Evolutionary conservation across 2,888 invertebrate genomes (phyloP).

Genomic region (Athripsodes cinereus): DNA sequence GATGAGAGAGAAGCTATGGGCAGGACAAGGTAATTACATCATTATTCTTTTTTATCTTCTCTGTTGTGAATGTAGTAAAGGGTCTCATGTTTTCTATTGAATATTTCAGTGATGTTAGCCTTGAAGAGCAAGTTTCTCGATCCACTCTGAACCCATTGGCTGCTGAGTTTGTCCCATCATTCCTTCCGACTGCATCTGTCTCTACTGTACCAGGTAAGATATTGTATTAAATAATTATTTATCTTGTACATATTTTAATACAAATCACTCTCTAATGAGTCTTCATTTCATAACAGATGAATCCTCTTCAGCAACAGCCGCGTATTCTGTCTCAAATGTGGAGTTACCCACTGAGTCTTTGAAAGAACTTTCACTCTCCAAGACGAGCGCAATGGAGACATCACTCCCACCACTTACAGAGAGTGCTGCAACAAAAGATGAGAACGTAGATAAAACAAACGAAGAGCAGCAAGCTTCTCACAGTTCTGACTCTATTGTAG

Average conservation of each 20-base stretch:
- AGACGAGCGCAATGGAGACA: neutral
- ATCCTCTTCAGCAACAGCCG: neutral
- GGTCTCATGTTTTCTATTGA: no score
- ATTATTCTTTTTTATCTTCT: neutral
- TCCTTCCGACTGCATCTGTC: conserved; percentile 10
- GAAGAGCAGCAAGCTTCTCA: neutral
- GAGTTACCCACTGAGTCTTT: neutral
- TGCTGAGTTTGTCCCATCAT: conserved; percentile 72
- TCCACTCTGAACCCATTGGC: conserved; percentile 80
- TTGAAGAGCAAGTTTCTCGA: conserved; percentile 45
- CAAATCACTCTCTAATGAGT: no score
- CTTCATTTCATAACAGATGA: neutral
- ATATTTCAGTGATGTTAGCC: conserved; percentile 9
- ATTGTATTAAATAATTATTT: no score
- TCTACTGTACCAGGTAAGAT: conserved; percentile 8
- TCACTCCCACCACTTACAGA: conserved; percentile 10
- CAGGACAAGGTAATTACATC: conserved; percentile 26
- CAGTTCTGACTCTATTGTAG: neutral
- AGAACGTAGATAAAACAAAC: neutral
- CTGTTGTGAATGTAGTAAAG: no score
- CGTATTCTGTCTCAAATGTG: neutral
- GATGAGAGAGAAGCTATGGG: conserved; percentile 57
- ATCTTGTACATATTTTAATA: no score
- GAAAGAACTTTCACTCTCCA: neutral
- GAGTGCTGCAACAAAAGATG: neutral